A percentile compares a stretch with the other conserved stretches of the same genome.
These are phyloP conservation scores for Echinometra lucunter DNA, from an alignment of 53 echinoderm and acorn worm genomes.

Conservation along the genomic window DNA sequence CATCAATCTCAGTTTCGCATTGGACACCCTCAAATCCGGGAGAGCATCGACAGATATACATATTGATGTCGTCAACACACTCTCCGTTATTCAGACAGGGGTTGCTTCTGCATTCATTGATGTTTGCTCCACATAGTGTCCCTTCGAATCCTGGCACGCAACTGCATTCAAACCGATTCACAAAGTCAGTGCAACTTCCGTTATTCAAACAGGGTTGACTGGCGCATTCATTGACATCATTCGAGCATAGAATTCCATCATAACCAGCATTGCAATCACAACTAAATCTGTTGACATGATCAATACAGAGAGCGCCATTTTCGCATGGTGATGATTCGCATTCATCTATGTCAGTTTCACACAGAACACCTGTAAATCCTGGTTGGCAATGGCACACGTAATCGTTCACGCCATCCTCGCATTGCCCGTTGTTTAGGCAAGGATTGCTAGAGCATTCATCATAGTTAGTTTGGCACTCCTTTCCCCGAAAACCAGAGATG, in stretches of 20 bases:
- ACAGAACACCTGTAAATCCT: slow-evolving; percentile 64
- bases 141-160: slow-evolving; percentile 85
- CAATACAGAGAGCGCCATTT: slow-evolving; percentile 46
- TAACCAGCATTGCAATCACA: slow-evolving; percentile 65
- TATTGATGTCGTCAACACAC: slow-evolving; percentile 79
- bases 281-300: slow-evolving; percentile 49
- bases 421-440: slow-evolving; percentile 19
- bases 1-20: slow-evolving; percentile 81
- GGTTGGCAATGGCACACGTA: slow-evolving; percentile 54
- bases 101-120: slow-evolving; percentile 81
- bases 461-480: background rate
- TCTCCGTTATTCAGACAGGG: slow-evolving; percentile 80
- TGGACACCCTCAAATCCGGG: slow-evolving; percentile 73
- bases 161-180: slow-evolving; percentile 72
- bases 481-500: slow-evolving; percentile 34
- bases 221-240: slow-evolving; percentile 68
- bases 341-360: slow-evolving; percentile 71
- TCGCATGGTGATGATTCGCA: slow-evolving; percentile 68
- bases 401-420: slow-evolving; percentile 57
- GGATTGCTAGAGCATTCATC: slow-evolving; percentile 30
- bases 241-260: slow-evolving; percentile 44
- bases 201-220: slow-evolving; percentile 73
- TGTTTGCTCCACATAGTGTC: slow-evolving; percentile 77
- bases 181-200: slow-evolving; percentile 72
- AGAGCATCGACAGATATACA: slow-evolving; percentile 35